These are phyloP conservation scores for Danio kyathit DNA, from an alignment of 2,797 vertebrate species.

Conservation along the genomic window DNA sequence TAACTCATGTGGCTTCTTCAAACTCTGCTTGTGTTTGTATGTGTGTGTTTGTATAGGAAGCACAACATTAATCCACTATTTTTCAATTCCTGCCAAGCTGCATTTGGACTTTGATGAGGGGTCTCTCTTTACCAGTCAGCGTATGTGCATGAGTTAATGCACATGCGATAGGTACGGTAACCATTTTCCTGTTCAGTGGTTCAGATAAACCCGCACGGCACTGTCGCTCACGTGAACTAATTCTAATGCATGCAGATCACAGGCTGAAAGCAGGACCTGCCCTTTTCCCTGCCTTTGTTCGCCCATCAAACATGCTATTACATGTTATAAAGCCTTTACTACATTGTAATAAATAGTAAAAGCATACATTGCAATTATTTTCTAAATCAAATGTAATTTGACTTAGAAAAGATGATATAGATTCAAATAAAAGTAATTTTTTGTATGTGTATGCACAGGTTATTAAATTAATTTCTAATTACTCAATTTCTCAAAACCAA, in stretches of 20 bases:
- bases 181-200: constrained; percentile 58
- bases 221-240: constrained; percentile 23
- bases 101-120: constrained; percentile 13
- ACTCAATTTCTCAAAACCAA: too few relatives aligned
- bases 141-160: constrained; percentile 31
- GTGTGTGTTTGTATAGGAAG: constrained; percentile 21
- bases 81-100: constrained; percentile 39
- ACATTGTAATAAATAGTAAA: not conserved
- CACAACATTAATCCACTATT: constrained; percentile 17
- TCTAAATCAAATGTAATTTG: not conserved
- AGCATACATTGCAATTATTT: not conserved
- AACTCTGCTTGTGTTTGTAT: not conserved
- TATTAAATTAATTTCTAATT: not conserved
- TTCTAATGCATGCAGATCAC: constrained; percentile 15
- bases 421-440: not conserved
- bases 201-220: constrained; percentile 42
- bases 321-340: constrained; percentile 4
- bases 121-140: constrained; percentile 42
- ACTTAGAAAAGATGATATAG: not conserved
- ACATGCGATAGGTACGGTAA: constrained; percentile 46
- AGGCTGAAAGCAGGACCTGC: not conserved
- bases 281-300: not conserved
- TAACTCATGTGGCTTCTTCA: not conserved
- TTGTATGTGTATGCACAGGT: not conserved
- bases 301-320: not conserved